These are phyloP conservation scores for Rhombomys opimus DNA, from an alignment of 2,113 vertebrate species.

Conservation along the genomic window DNA sequence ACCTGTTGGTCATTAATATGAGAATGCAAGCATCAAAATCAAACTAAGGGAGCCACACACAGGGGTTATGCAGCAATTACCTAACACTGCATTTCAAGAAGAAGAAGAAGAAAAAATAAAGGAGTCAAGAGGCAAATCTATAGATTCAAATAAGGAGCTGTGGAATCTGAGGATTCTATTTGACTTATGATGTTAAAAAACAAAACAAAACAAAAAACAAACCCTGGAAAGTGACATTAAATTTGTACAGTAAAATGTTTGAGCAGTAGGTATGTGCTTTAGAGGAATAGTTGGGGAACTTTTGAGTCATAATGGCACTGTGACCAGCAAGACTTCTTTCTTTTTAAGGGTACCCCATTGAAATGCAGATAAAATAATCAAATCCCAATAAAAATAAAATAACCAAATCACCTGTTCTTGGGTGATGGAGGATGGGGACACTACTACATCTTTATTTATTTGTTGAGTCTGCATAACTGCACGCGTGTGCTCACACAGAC, in stretches of 20 bases:
- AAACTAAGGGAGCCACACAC: not conserved
- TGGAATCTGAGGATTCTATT: not conserved
- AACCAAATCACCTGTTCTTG: not conserved
- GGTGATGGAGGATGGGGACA: not conserved
- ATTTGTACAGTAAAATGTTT: slow-evolving; percentile 12
- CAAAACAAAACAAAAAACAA: too few species aligned
- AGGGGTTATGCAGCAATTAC: not conserved
- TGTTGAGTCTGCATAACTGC: not conserved
- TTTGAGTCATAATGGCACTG: not conserved
- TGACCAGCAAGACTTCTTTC: not conserved
- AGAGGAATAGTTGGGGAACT: not conserved
- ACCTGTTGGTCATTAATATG: not conserved
- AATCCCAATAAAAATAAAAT: not conserved
- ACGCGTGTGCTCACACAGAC: too few species aligned
- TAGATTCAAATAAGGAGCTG: slow-evolving; percentile 1
- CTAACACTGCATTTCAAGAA: not conserved
- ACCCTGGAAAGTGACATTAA: not conserved
- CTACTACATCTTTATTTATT: not conserved
- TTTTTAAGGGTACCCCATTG: slow-evolving; percentile 1
- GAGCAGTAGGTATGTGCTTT: not conserved
- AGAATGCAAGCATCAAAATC: not conserved
- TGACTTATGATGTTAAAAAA: not conserved
- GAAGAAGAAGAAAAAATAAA: not conserved
- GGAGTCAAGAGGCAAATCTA: not conserved
- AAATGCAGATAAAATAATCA: slow-evolving; percentile 29